Base-by-base conservation (phyloP, 2,888 invertebrate species). In the Microctonus hyperodae region DNA sequence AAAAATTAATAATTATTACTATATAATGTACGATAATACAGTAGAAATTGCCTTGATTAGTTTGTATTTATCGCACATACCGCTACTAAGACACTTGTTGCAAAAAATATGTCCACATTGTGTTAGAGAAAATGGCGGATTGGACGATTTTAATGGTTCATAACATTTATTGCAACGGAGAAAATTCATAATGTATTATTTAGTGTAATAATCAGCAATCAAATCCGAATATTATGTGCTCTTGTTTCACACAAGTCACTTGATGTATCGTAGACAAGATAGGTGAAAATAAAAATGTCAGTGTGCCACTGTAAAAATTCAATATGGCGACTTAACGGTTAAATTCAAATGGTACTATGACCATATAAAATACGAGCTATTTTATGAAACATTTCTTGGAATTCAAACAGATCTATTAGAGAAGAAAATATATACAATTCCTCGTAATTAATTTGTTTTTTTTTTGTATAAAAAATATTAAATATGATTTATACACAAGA, bases 31-130 rank as follows among this genome's bases (percentile, higher is more conserved):
- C 2, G 7, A 16, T 7, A 6, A 20, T 20, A 6, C 16, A 20
- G 16, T 5, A 6, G 16, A 44, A 44, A 11, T 3, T 5, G 1
- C n/a, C n/a, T n/a, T 20, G 4, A 1, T 44, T 20, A 4, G 2
- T 44, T n/a, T 16, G 1, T 20, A 6, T 44, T 3, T n/a, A 7
- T 44, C 7, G 3, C 16, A 2, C 44, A 5, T 44, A 44, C 44
- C 44, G 4, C 16, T 44, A 44, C 44, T n/a, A 16, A 68, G 25
- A 6, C 75, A 75, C 10, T 10, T n/a, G 2, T 68, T 35, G 44
- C 75, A 75, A 25, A 48, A 74, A 33, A 75, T 59, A 1, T 75
- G 75, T 6, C 74, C 74, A 16, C 76, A 75, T 10, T 76, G 73
- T 0, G 72, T 75, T 10, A 75, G 50, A 10, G 23, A 58, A 40